A percentile compares a stretch with the other conserved stretches of the same genome.
Evolutionary conservation across 2,113 vertebrate genomes (phyloP).

Genomic region (Pygoscelis antarcticus): DNA sequence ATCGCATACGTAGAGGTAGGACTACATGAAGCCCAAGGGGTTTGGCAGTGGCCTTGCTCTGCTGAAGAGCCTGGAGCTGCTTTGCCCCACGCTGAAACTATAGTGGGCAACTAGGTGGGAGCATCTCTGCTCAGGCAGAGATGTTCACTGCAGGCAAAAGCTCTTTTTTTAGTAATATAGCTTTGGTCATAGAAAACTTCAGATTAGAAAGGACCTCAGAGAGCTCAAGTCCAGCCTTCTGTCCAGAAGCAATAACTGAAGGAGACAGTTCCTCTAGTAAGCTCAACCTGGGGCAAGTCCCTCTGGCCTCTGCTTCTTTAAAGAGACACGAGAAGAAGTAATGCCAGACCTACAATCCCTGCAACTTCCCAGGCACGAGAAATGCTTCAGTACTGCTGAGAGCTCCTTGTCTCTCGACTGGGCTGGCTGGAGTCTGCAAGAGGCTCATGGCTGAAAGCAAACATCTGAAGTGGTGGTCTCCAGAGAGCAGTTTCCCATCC

Average conservation of each 20-base stretch:
- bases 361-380: neutral
- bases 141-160: neutral
- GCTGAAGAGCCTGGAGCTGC: neutral
- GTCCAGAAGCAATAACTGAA: neutral
- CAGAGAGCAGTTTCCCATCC: neutral
- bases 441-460: neutral
- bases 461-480: neutral
- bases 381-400: rapidly evolving
- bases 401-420: neutral
- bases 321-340: neutral
- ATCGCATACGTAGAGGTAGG: rapidly evolving
- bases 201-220: neutral
- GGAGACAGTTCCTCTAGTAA: neutral
- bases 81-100: neutral
- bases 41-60: neutral
- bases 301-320: neutral
- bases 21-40: neutral
- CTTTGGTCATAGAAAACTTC: neutral
- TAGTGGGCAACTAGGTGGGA: neutral
- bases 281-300: neutral
- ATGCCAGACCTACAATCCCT: neutral
- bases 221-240: neutral
- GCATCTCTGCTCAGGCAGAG: neutral
- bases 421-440: neutral
- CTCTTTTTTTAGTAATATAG: neutral